These are phyloP conservation scores for Temnothorax curvispinosus DNA, from an alignment of 1,140 invertebrate species.

Conservation along the genomic window DNA sequence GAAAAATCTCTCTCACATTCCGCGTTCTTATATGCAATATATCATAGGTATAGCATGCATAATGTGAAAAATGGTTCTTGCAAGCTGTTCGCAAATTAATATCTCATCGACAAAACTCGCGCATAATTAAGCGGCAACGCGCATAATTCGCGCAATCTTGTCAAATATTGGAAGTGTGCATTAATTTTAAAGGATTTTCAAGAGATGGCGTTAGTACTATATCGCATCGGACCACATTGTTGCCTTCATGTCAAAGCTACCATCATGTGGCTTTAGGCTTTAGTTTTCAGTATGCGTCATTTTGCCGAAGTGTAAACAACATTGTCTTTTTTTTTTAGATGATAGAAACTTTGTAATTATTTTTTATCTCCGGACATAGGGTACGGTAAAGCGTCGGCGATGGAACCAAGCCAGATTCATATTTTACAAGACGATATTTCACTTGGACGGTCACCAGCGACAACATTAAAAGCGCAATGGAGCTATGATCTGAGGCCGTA, in stretches of 20 bases:
- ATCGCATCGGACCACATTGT: no score
- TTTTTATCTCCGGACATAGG: constrained; percentile 56
- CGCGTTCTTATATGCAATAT: no score
- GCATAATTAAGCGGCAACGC: constrained; percentile 5
- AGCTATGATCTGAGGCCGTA: constrained; percentile 32
- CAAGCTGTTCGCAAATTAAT: not conserved
- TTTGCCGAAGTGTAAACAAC: no score
- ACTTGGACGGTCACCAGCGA: constrained; percentile 27
- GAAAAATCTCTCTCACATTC: not conserved
- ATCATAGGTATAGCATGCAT: not conserved
- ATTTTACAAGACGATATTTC: constrained; percentile 72
- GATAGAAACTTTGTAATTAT: constrained; percentile 53
- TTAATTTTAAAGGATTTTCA: no score
- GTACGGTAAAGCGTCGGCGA: constrained; percentile 17
- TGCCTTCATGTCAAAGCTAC: no score
- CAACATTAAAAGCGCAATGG: constrained; percentile 41
- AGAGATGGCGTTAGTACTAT: no score
- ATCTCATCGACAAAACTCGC: not conserved
- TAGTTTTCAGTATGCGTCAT: no score
- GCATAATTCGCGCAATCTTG: not conserved
- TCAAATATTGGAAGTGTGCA: constrained; percentile 12
- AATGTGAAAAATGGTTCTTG: not conserved
- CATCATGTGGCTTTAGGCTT: no score
- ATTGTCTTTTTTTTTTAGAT: no score
- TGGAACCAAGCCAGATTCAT: constrained; percentile 67